These are phyloP conservation scores for Rhinogobio ventralis DNA, from an alignment of 2,797 vertebrate genomes.

Conservation along the genomic window DNA sequence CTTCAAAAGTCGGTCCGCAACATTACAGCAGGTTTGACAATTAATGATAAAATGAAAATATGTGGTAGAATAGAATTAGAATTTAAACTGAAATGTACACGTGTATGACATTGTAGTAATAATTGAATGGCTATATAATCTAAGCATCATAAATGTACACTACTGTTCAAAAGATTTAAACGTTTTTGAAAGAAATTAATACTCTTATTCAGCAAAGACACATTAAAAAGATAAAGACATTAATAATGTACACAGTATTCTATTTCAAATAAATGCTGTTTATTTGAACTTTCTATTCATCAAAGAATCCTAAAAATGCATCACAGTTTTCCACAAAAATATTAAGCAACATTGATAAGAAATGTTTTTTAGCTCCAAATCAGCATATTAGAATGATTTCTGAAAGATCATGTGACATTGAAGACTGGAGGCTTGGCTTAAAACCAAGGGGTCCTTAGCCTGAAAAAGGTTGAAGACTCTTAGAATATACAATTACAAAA, in stretches of 20 bases:
- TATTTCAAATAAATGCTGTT: background rate
- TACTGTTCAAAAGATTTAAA: background rate
- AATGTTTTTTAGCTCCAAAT: too few relatives aligned
- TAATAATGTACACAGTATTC: background rate
- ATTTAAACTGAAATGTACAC: background rate
- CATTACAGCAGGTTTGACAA: background rate
- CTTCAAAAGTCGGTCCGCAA: background rate
- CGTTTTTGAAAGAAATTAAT: background rate
- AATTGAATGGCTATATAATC: background rate
- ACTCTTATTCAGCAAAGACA: background rate
- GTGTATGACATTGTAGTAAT: background rate
- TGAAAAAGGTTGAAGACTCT: background rate
- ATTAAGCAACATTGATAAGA: background rate
- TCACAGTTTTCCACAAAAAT: background rate
- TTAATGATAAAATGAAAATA: background rate
- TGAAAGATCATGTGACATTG: background rate
- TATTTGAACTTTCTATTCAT: background rate
- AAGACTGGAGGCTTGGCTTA: background rate
- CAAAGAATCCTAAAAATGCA: background rate
- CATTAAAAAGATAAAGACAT: background rate
- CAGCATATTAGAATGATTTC: background rate
- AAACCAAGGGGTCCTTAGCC: background rate
- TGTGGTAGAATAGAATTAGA: background rate
- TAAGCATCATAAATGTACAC: background rate
- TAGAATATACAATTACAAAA: slow-evolving; percentile 15